Evolutionary conservation across 2,113 vertebrate genomes (phyloP).

Genomic region (Sialia sialis): DNA sequence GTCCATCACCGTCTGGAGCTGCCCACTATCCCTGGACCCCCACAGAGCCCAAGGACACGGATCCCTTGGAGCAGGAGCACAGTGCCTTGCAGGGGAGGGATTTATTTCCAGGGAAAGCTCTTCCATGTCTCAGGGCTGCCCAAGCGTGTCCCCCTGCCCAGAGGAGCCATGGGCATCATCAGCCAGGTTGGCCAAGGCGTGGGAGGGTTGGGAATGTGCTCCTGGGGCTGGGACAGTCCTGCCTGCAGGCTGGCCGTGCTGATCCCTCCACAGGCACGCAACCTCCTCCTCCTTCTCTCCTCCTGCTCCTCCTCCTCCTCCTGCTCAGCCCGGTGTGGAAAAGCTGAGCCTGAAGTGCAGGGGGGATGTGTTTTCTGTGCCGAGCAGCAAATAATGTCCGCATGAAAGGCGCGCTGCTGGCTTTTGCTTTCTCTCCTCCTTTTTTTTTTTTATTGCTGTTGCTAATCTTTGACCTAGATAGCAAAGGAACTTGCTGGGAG

Average conservation of each 20-base stretch:
- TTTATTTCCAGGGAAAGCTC: not conserved
- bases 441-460: not conserved
- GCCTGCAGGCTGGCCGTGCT: not conserved
- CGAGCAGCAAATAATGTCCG: slow-evolving; percentile 13
- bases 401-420: not conserved
- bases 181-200: not conserved
- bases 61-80: not conserved
- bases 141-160: not conserved
- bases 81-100: not conserved
- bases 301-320: not conserved
- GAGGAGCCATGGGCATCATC: not conserved
- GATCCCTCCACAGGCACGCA: not conserved
- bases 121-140: not conserved
- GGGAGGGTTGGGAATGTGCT: rapidly evolving
- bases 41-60: not conserved
- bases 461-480: slow-evolving; percentile 60
- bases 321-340: not conserved
- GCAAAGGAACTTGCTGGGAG: not conserved
- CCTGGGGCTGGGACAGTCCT: not conserved
- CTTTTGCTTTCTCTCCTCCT: not conserved
- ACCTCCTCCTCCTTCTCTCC: not conserved
- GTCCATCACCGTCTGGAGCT: not conserved
- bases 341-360: not conserved
- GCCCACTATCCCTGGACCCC: no score
- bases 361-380: not conserved